A percentile compares a stretch with the other conserved stretches of the same genome.
These are phyloP conservation scores for Plagodis pulveraria DNA, from an alignment of 2,888 invertebrate species.

Conservation along the genomic window DNA sequence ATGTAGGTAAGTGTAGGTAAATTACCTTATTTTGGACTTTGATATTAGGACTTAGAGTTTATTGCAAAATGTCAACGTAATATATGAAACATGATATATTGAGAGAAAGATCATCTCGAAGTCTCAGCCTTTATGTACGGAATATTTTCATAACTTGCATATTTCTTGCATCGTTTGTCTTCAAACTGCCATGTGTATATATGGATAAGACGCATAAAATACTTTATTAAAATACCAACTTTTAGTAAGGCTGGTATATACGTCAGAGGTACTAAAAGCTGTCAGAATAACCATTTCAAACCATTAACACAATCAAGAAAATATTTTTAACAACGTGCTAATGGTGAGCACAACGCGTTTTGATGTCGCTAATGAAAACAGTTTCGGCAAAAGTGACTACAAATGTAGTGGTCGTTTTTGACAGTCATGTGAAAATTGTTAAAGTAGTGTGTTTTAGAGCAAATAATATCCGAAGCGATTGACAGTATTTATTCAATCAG, in stretches of 20 bases:
- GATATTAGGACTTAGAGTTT: conserved; percentile 1
- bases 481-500: conserved; percentile 28
- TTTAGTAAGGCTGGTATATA: conserved; percentile 12
- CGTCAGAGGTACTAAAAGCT: conserved; percentile 13
- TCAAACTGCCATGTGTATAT: conserved; percentile 35
- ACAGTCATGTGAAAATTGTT: conserved; percentile 66
- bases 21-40: conserved; percentile 1
- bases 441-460: conserved; percentile 41
- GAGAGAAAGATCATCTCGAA: conserved; percentile 58
- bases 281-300: conserved; percentile 13
- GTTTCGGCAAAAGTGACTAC: conserved; percentile 53
- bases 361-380: conserved; percentile 65
- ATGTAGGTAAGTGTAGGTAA: background rate
- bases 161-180: conserved; percentile 64
- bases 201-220: conserved; percentile 20
- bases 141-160: conserved; percentile 73
- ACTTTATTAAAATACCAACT: conserved; percentile 17
- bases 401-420: conserved; percentile 53
- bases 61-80: conserved; percentile 32
- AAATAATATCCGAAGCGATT: conserved; percentile 38
- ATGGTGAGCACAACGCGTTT: conserved; percentile 54
- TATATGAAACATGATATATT: conserved; percentile 65
- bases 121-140: conserved; percentile 67
- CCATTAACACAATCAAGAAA: conserved; percentile 51
- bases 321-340: conserved; percentile 63